Evolutionary conservation across 2,888 invertebrate species (phyloP).

Genomic region (Adineta ricciae): DNA sequence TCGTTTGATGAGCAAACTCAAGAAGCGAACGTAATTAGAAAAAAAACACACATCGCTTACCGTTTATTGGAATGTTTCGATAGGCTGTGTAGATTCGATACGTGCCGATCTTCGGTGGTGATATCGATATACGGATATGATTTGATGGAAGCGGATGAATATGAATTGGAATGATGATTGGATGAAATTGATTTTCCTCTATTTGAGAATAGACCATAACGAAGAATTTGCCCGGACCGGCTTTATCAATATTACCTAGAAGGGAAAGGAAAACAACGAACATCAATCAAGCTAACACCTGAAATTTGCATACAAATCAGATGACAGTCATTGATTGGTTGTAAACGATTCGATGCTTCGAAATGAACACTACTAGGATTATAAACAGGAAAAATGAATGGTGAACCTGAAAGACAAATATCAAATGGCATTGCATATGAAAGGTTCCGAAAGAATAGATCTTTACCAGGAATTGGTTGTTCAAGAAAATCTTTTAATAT

Average conservation of each 20-base stretch:
- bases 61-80: background rate
- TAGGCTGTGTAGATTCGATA: slow-evolving; percentile 3
- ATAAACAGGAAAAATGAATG: background rate
- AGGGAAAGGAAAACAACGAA: no score
- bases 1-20: background rate
- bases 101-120: background rate
- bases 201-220: background rate
- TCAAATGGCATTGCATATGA: no score
- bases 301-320: background rate
- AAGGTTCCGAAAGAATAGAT: no score
- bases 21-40: background rate
- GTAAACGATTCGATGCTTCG: background rate
- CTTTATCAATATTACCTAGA: slow-evolving; percentile 7
- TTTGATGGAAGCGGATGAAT: background rate
- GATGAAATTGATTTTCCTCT: background rate
- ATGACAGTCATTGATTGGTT: background rate
- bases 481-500: background rate
- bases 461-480: background rate
- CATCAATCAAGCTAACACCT: no score
- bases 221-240: background rate
- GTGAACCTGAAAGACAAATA: background rate
- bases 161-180: background rate
- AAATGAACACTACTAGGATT: background rate
- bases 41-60: background rate
- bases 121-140: background rate